Evolutionary conservation across 37 sponge, comb jelly and placozoan species (phyloP), one percentile per base, ranked within the genome.

Genomic region (Haliclona indistincta): DNA sequence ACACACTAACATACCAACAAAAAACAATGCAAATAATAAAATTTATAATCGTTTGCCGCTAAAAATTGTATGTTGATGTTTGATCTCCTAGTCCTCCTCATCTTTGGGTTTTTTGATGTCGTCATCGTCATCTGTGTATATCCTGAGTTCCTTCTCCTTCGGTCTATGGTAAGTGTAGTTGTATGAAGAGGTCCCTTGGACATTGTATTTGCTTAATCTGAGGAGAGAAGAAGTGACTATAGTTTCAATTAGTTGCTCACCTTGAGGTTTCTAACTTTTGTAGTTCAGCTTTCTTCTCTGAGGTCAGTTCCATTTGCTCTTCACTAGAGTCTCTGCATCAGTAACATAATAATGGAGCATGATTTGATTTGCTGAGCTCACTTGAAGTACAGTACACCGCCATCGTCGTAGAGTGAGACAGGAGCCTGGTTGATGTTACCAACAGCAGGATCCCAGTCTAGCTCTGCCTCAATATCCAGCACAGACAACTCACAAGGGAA

Each of bases 401-500:
- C 95, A 84, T 95, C 95, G 33, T 92, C 88, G 42, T 83, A 80
- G 28, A 95, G 51, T 47, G 51, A 47, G n/a, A 25, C 32, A 39
- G n/a, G 29, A 26, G 70, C 90, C 51, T 47, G 51, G 43, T 38
- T 81, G 67, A 95, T 60, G 30, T 67, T 52, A 10, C 79, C 38
- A 26, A 84, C 81, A 0, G 52, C 42, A 3, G 93, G 93, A 61
- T 93, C 82, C 96, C 96, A 96, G 36, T 93, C 83, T 42, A 89
- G 63, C 0, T 96, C 93, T 26, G 75, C 78, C n/a, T 93, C 85
- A 25, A 96, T 60, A 19, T 96, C 96, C 58, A 96, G 75, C 29
- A 83, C 67, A 0, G 96, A 93, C 56, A 89, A 64, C 54, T 96
- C 93, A 83, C 83, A 77, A 2, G 96, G 96, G 54, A 96, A 96